Evolutionary conservation across 2,888 invertebrate species (phyloP).

Genomic region (Therioaphis trifolii): DNA sequence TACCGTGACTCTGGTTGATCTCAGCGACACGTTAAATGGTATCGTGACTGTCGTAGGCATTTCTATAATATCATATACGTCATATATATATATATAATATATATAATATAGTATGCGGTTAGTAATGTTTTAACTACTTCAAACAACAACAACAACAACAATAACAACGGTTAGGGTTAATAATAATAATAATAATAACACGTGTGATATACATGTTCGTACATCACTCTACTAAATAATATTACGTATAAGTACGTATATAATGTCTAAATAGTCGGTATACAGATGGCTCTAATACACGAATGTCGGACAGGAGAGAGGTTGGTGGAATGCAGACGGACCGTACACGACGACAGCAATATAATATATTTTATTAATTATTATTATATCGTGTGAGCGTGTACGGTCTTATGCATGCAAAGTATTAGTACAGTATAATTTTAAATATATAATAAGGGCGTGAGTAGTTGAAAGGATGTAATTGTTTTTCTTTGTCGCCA

Average conservation of each 20-base stretch:
- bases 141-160: constrained; percentile 43
- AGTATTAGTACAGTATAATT: not conserved
- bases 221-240: not conserved
- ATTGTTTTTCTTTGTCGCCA: not conserved
- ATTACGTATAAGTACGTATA: not conserved
- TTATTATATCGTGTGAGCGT: not conserved
- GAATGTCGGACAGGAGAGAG: not conserved
- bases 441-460: not conserved
- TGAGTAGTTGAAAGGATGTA: not conserved
- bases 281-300: not conserved
- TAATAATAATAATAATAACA: not conserved
- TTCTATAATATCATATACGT: not conserved
- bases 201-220: not conserved
- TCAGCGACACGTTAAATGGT: not conserved
- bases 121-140: constrained; percentile 57
- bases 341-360: not conserved
- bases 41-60: not conserved
- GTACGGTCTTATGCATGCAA: constrained; percentile 21
- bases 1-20: not conserved
- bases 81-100: not conserved
- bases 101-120: not conserved
- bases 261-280: constrained; percentile 6
- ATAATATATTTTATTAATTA: not conserved
- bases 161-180: constrained; percentile 47
- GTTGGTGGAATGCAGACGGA: not conserved